Evolutionary conservation across 2,888 invertebrate genomes (phyloP).

Genomic region (Nudaria mundana): DNA sequence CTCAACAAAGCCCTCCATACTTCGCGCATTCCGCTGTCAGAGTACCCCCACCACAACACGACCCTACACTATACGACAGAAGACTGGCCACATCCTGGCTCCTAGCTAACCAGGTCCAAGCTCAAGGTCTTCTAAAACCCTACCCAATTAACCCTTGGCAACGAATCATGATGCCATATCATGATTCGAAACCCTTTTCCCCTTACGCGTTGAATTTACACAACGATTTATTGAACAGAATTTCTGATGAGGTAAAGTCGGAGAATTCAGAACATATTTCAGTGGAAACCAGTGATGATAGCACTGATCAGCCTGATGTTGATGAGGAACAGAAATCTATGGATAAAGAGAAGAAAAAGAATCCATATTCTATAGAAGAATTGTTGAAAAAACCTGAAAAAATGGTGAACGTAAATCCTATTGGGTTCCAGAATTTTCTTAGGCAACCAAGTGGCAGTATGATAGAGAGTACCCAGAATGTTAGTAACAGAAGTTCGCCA

Average conservation of each 20-base stretch:
- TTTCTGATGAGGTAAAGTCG: slow-evolving; percentile 67
- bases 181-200: slow-evolving; percentile 59
- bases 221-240: slow-evolving; percentile 61
- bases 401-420: slow-evolving; percentile 62
- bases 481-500: slow-evolving; percentile 70
- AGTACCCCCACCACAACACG: slow-evolving; percentile 62
- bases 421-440: slow-evolving; percentile 68
- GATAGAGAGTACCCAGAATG: slow-evolving; percentile 66
- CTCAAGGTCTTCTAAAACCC: slow-evolving; percentile 71
- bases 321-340: slow-evolving; percentile 58
- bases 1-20: slow-evolving; percentile 59
- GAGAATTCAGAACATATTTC: slow-evolving; percentile 73
- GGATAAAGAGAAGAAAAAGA: slow-evolving; percentile 83
- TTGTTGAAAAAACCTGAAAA: slow-evolving; percentile 90
- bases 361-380: slow-evolving; percentile 94
- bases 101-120: slow-evolving; percentile 76
- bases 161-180: slow-evolving; percentile 80
- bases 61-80: slow-evolving; percentile 62
- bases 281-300: slow-evolving; percentile 82
- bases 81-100: slow-evolving; percentile 80
- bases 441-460: slow-evolving; percentile 82
- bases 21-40: slow-evolving; percentile 68
- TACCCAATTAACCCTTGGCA: slow-evolving; percentile 81
- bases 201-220: slow-evolving; percentile 65
- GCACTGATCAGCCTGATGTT: slow-evolving; percentile 76